phyloP scores from a whole-genome alignment of 2,113 vertebrate species.

The Sus scrofa region T2T-Sscrofa CM000812.6:165298501-165299000 shows the following conservation, averaged over 20 bases:
- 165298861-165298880: background rate
- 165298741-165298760: background rate
- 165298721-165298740: background rate
- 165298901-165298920: background rate
- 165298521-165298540: background rate
- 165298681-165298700: fast-evolving
- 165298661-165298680: background rate
- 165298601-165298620: background rate
- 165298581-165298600: background rate
- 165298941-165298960: background rate
- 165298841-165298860: too few relatives aligned
- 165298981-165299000: background rate
- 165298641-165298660: background rate
- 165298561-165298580: background rate
- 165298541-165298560: background rate
- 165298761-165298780: background rate
- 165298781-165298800: background rate
- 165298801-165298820: background rate
- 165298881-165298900: background rate
- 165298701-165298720: background rate
- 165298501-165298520: background rate
- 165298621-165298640: background rate
- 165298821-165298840: background rate
- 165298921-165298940: background rate
- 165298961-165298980: background rate